Evolutionary conservation across 2,888 invertebrate genomes (phyloP).

Genomic region (Drosophila neonasuta): DNA sequence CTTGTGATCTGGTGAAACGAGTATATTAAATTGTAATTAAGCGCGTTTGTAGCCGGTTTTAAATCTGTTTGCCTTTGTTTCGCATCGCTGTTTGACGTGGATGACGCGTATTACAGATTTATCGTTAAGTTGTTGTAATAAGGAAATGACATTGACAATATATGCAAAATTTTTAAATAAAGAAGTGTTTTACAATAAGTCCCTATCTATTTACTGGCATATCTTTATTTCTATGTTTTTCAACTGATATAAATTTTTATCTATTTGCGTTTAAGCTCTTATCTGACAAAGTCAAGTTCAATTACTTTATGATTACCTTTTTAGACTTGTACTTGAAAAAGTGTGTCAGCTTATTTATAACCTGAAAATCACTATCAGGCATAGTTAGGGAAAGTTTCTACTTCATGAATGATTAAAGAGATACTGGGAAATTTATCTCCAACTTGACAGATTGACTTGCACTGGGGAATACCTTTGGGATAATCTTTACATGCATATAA

Average conservation of each 20-base stretch:
- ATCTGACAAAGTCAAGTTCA: not conserved
- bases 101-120: conserved; percentile 24
- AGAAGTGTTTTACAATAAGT: no score
- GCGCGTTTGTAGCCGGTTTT: conserved; percentile 56
- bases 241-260: not conserved
- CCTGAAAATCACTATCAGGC: not conserved
- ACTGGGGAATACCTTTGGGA: no score
- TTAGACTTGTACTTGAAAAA: not conserved
- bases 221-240: not conserved
- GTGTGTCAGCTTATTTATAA: not conserved
- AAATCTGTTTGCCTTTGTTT: conserved; percentile 21
- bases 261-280: not conserved
- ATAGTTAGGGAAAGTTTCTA: not conserved
- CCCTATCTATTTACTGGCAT: no score
- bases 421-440: no score
- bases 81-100: conserved; percentile 1
- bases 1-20: conserved; percentile 28
- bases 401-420: not conserved
- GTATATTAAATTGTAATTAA: conserved; percentile 52
- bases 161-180: no score
- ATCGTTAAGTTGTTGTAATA: conserved; percentile 9
- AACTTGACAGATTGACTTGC: no score
- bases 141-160: no score
- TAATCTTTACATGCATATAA: not conserved
- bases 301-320: not conserved